A percentile compares a stretch with the other conserved stretches of the same genome.
These are phyloP conservation scores for Ranitomeya variabilis DNA, from an alignment of 2,113 vertebrate species.

Conservation along the genomic window DNA sequence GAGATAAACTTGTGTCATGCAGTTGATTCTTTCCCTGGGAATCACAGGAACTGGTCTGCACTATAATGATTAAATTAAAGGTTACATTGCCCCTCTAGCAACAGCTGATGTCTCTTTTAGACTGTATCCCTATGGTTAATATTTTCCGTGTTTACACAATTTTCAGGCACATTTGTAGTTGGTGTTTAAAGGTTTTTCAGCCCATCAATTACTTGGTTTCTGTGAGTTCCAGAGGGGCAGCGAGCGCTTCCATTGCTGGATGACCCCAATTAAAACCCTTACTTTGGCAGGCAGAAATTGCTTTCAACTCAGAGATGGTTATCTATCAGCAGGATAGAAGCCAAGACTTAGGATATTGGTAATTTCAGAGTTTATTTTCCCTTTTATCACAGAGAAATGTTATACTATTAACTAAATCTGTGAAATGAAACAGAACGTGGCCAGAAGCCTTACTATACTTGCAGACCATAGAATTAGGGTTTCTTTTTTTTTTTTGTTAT, in stretches of 20 bases:
- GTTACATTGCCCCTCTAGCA: background rate
- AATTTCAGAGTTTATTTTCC: slow-evolving; percentile 15
- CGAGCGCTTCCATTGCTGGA: background rate
- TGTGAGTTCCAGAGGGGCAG: slow-evolving; percentile 3
- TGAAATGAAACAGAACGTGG: background rate
- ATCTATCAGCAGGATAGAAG: slow-evolving; percentile 17
- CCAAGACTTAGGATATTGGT: slow-evolving; percentile 29
- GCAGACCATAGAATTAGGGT: background rate
- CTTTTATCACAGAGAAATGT: slow-evolving; percentile 13
- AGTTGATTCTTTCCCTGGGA: too few species aligned
- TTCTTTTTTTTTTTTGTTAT: too few species aligned
- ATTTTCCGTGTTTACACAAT: slow-evolving; percentile 41
- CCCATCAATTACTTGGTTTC: slow-evolving; percentile 32
- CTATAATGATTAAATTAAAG: too few species aligned
- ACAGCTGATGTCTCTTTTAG: background rate
- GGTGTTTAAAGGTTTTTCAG: slow-evolving; percentile 43
- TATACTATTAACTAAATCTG: slow-evolving; percentile 9
- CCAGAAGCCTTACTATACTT: background rate
- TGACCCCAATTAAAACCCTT: slow-evolving; percentile 55
- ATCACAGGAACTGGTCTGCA: too few species aligned
- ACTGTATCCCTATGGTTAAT: background rate
- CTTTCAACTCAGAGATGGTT: slow-evolving; percentile 42
- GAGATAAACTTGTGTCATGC: too few species aligned
- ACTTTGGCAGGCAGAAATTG: slow-evolving; percentile 44
- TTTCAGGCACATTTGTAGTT: slow-evolving; percentile 32